Percentiles rank a stretch among this genome's conserved stretches.
These are phyloP conservation scores for Xylota segnis DNA, from an alignment of 2,888 invertebrate species.

Conservation along the genomic window DNA sequence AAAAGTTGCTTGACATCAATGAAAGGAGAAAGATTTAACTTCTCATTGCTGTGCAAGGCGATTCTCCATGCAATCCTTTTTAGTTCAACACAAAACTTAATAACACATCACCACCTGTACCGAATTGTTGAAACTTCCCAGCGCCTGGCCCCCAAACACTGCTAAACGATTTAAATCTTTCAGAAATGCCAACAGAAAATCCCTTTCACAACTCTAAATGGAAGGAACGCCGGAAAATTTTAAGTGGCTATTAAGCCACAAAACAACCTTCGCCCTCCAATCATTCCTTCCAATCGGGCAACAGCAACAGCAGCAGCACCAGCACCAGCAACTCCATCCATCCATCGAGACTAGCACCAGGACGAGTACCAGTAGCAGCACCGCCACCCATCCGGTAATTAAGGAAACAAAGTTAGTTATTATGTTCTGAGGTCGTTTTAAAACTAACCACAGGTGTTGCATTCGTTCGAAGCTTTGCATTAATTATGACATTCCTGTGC, in stretches of 20 bases:
- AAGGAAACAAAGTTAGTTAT: conserved; percentile 77
- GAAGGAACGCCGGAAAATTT: conserved; percentile 49
- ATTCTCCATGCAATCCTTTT: neutral
- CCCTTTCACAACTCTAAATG: conserved; percentile 41
- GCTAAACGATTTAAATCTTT: conserved; percentile 41
- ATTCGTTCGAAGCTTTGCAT: conserved; percentile 84
- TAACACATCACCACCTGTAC: conserved; percentile 55
- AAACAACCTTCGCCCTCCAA: conserved; percentile 62
- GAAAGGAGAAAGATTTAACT: too few relatives aligned
- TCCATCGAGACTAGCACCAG: too few relatives aligned
- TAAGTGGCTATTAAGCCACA: conserved; percentile 73
- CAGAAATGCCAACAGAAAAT: conserved; percentile 47
- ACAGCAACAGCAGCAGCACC: too few relatives aligned
- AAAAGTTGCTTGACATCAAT: too few relatives aligned
- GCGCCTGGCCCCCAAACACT: neutral
- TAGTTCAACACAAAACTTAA: conserved; percentile 19
- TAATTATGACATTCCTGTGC: conserved; percentile 83
- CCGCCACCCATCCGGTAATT: conserved; percentile 55
- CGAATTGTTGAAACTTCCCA: conserved; percentile 19
- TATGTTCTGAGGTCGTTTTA: conserved; percentile 81
- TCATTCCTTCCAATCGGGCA: conserved; percentile 29
- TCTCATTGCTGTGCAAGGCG: neutral
- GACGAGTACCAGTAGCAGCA: neutral
- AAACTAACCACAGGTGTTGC: conserved; percentile 85
- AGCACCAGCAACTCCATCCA: neutral